Evolutionary conservation across 2,888 invertebrate species (phyloP).

Genomic region (Drosophila subsilvestris): DNA sequence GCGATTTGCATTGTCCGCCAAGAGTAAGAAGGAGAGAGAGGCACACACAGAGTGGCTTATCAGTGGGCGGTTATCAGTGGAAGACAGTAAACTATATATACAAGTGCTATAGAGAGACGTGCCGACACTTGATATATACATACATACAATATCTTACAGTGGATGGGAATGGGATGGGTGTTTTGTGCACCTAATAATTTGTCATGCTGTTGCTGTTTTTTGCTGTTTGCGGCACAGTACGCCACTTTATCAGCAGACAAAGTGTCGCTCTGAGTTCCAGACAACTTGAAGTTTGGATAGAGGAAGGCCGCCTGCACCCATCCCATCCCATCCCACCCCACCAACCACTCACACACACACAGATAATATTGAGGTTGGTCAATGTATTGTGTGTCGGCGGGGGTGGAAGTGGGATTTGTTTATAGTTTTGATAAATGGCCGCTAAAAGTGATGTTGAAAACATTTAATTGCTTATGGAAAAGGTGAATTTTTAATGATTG

Average conservation of each 20-base stretch:
- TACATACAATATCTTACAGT: not conserved
- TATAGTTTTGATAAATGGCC: not conserved
- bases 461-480: too few species aligned
- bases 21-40: not conserved
- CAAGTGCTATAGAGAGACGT: slow-evolving; percentile 1
- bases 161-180: too few species aligned
- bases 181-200: slow-evolving; percentile 63
- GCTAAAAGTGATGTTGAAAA: not conserved
- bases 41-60: slow-evolving; percentile 2
- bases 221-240: slow-evolving; percentile 31
- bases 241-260: slow-evolving; percentile 74
- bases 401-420: not conserved
- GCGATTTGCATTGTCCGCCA: slow-evolving; percentile 9
- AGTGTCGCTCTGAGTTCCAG: slow-evolving; percentile 68
- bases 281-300: slow-evolving; percentile 25
- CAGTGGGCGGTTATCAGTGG: slow-evolving; percentile 10
- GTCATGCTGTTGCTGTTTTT: slow-evolving; percentile 34
- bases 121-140: slow-evolving; percentile 16
- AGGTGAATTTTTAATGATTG: too few species aligned
- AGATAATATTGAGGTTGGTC: slow-evolving; percentile 53
- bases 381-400: slow-evolving; percentile 31
- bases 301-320: slow-evolving; percentile 28
- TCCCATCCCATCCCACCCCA: slow-evolving; percentile 19
- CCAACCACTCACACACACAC: slow-evolving; percentile 3
- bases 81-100: not conserved